A percentile compares a stretch with the other conserved stretches of the same genome.
phyloP scores from a whole-genome alignment of 2,888 invertebrate species.

The Laothoe populi region DNA sequence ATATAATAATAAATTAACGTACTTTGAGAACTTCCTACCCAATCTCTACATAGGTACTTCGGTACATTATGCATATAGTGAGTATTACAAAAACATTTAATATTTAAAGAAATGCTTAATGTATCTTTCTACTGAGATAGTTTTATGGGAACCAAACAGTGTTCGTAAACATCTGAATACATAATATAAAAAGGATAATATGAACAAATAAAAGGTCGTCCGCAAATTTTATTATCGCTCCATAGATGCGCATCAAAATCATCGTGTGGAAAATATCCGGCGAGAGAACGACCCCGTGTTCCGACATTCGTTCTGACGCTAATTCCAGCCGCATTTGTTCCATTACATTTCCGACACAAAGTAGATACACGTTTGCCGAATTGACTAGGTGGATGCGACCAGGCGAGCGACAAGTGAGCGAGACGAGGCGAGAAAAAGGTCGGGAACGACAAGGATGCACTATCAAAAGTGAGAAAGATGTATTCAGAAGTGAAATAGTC shows the following conservation, averaged over 20 bases:
- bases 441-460: constrained; percentile 64
- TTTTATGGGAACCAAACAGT: constrained; percentile 17
- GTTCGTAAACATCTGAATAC: constrained; percentile 24
- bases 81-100: not conserved
- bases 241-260: constrained; percentile 79
- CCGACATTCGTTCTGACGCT: constrained; percentile 83
- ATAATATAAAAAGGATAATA: constrained; percentile 18
- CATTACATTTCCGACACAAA: constrained; percentile 85
- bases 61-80: not conserved
- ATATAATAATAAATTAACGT: not conserved
- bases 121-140: not conserved
- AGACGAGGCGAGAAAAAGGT: constrained; percentile 59
- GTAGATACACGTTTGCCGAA: constrained; percentile 84
- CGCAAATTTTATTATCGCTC: constrained; percentile 68
- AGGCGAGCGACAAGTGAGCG: constrained; percentile 70
- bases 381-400: constrained; percentile 84
- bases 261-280: constrained; percentile 82
- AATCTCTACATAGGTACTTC: too few species aligned
- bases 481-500: constrained; percentile 90
- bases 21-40: too few species aligned
- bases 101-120: too few species aligned
- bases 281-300: constrained; percentile 78
- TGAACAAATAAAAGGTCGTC: constrained; percentile 29
- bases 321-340: constrained; percentile 85
- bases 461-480: constrained; percentile 86